phyloP scores from a whole-genome alignment of 2,113 vertebrate genomes.

The Atlantisia rogersi region DNA sequence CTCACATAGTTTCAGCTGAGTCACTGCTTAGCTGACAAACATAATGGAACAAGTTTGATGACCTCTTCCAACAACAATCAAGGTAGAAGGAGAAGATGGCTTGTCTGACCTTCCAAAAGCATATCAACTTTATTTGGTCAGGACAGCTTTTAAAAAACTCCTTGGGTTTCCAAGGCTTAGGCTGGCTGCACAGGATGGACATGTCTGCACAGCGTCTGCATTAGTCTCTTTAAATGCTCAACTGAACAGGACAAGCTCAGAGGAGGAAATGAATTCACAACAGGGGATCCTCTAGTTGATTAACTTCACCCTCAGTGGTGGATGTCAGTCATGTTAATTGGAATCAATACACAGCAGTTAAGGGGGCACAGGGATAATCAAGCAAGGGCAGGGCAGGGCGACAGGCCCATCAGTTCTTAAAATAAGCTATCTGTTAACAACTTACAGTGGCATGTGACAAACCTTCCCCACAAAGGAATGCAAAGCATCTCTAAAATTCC shows the following conservation, averaged over 20 bases:
- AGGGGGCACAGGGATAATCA: conserved; percentile 68
- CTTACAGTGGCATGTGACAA: conserved; percentile 22
- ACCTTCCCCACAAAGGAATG: conserved; percentile 25
- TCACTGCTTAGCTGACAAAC: neutral
- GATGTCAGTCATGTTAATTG: conserved; percentile 77
- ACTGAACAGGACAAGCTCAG: conserved; percentile 62
- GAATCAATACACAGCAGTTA: conserved; percentile 77
- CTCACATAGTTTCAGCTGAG: neutral
- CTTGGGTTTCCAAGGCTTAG: neutral
- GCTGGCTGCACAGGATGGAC: neutral
- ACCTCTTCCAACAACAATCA: neutral
- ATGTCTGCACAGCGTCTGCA: neutral
- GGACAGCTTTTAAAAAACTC: neutral
- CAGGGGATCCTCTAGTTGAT: conserved; percentile 72
- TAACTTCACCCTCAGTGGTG: conserved; percentile 70
- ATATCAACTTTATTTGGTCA: neutral
- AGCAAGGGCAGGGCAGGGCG: conserved; percentile 46
- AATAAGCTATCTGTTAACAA: conserved; percentile 48
- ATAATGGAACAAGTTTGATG: neutral
- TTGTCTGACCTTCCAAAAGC: neutral
- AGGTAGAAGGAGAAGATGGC: neutral
- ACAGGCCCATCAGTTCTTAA: conserved; percentile 38
- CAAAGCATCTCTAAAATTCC: conserved; percentile 45
- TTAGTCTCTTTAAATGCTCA: conserved; percentile 59
- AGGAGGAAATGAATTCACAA: conserved; percentile 80